A percentile compares a stretch with the other conserved stretches of the same genome.
Evolutionary conservation across 2,797 vertebrate species (phyloP).

Genomic region (Peromyscus nudipes): DNA sequence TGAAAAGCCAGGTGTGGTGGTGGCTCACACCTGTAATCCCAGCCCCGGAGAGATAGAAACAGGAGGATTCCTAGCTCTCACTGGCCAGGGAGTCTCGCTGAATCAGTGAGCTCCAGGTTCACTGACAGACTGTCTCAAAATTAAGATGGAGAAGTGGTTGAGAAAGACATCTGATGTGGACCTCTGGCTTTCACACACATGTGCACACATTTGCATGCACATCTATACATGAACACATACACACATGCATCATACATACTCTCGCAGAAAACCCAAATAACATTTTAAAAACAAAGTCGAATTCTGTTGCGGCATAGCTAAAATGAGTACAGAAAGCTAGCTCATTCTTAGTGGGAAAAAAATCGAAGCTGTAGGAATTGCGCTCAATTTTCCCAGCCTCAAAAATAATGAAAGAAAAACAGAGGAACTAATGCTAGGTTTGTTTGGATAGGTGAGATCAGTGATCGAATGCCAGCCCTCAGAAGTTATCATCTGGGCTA

Average conservation of each 20-base stretch:
- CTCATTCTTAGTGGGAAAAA: constrained; percentile 61
- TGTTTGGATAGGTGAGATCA: constrained; percentile 80
- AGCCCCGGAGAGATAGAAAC: background rate
- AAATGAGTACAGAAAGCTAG: constrained; percentile 58
- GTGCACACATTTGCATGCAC: background rate
- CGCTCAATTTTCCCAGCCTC: constrained; percentile 77
- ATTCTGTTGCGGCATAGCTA: constrained; percentile 66
- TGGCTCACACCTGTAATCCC: background rate
- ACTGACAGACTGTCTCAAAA: background rate
- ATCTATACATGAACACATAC: background rate
- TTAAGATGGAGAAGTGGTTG: background rate
- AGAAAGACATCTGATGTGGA: background rate
- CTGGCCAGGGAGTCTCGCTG: background rate
- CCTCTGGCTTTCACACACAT: background rate
- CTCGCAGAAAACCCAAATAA: background rate
- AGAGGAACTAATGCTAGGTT: constrained; percentile 75
- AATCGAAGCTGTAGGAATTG: constrained; percentile 60
- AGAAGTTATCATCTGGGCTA: constrained; percentile 66
- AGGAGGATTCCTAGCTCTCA: background rate
- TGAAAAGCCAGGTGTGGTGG: background rate
- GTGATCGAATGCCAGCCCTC: constrained; percentile 73
- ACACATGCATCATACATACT: background rate
- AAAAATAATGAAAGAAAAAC: constrained; percentile 85
- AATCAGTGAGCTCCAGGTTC: no score
- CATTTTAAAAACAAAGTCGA: background rate